Evolutionary conservation across 2,797 vertebrate species (phyloP), one percentile per base, ranked within the genome.

Genomic region (Margarornis squamiger): DNA sequence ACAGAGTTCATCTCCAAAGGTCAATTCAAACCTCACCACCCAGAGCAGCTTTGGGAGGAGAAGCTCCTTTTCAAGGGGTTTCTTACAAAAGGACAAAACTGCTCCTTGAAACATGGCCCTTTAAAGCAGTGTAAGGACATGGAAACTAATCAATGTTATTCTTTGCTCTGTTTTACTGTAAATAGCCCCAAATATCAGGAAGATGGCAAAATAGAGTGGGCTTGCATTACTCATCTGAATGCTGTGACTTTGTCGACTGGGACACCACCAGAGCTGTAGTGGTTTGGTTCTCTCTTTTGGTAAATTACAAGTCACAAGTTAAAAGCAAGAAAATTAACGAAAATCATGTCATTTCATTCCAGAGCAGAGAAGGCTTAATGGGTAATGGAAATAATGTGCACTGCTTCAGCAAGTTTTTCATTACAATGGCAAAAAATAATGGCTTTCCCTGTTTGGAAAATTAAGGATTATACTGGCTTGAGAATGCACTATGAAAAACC

Each of bases 391-490:
- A 91, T 59, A 91, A 78, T 9, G 66, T 45, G 65, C 74, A 57
- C 43, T 89, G 83, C 71, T 84, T 91, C 93, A 95, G 78, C 81
- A 93, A 82, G 74, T 89, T 90, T 94, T 91, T 61, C 85, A 92
- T 95, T 92, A 79, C 62, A 84, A 92, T 68, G 68, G 38, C 90
- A 94, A 75, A 92, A 89, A 86, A 88, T 18, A 89, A 80, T 51
- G 29, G 27, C 23, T 75, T 92, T 80, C 27, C 76, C 57, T 27
- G 46, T 27, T 88, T 29, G 61, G 71, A 96, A 96, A 96, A 91
- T 92, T 79, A 95, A 93, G 81, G 81, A 78, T 82, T 87, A 93
- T 12, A 22, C 55, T 71, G 55, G 76, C 95, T 81, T 80, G 54
- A 73, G 82, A 78, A 74, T 2, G 2, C 27, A n/a, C 22, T 27